Percentiles rank a stretch among this genome's conserved stretches.
phyloP scores from a whole-genome alignment of 1,140 invertebrate genomes.

The Cepaea nemoralis region DNA sequence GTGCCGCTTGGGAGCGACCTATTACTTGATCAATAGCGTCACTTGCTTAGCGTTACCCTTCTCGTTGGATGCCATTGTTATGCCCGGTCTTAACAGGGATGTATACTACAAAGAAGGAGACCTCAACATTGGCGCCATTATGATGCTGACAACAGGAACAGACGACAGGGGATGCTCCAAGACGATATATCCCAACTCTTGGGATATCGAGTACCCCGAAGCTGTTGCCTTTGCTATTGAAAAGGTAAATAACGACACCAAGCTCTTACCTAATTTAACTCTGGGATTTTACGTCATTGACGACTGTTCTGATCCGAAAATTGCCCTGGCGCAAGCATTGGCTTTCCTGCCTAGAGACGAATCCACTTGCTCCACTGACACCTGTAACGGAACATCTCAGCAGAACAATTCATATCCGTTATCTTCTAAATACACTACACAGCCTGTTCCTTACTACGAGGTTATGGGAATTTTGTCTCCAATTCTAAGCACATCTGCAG shows the following conservation, averaged over 20 bases:
- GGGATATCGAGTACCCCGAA: conserved; percentile 44
- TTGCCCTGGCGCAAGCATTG: conserved; percentile 45
- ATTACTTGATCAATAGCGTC: too few relatives aligned
- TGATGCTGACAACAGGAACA: neutral
- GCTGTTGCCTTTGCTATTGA: conserved; percentile 47
- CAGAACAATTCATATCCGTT: neutral
- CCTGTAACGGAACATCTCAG: neutral
- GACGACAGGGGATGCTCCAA: neutral
- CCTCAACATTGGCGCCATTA: conserved; percentile 5
- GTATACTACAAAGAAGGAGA: neutral
- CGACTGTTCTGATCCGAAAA: conserved; percentile 44
- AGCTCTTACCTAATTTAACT: conserved; percentile 47
- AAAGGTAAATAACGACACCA: conserved; percentile 39
- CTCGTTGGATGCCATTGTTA: neutral
- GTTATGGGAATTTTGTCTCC: conserved; percentile 14
- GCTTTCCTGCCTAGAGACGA: conserved; percentile 46
- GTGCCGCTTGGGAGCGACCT: too few relatives aligned
- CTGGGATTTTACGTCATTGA: conserved; percentile 49
- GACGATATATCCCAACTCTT: neutral
- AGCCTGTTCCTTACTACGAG: neutral
- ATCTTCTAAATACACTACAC: neutral
- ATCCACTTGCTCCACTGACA: neutral
- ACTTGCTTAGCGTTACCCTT: too few relatives aligned
- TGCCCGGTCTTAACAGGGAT: neutral
- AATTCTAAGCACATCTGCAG: conserved; percentile 13